Evolutionary conservation across 2,888 invertebrate species (phyloP), one percentile per base, ranked within the genome.

Genomic region (Abscondita cerata): DNA sequence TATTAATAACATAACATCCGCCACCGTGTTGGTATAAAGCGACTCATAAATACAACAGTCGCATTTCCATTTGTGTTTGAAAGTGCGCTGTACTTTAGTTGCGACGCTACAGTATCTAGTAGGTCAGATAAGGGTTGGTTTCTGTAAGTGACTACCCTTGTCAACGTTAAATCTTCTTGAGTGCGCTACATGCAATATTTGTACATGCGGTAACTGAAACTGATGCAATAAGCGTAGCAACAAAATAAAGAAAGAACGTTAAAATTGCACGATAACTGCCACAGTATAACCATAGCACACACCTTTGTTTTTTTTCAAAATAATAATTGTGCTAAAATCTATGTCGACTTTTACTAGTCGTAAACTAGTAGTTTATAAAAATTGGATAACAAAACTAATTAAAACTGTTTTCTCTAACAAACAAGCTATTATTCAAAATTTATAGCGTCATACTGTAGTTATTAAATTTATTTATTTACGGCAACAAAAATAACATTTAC

Each of bases 141-240:
- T 68, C 63, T 62, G 67, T 72, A 72, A 72, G 72, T 71, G 72
- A 72, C 70, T 72, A 70, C 72, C 72, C 71, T 67, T 72, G 72
- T 72, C 73, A 69, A 64, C 70, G 67, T 63, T 70, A 72, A 73
- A 70, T 73, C 70, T 69, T 68, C 54, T 52, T 51, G 55, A 64
- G 57, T 59, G 36, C 66, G 58, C 55, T 61, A 55, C 70, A 70
- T 71, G 70, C 70, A 70, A 69, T 53, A 62, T 61, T 64, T 65
- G 60, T 63, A 55, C 59, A 61, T 46, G 63, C 55, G 54, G 59
- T 48, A 56, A 56, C 58, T 51, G 47, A 52, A 53, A 58, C 58
- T 52, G 58, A 52, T 58, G 58, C 58, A 58, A 57, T 57, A 57
- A 58, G 51, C 44, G 41, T 46, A 50, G 12, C 25, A 52, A 12